phyloP scores from a whole-genome alignment of 2,113 vertebrate genomes.

The Bettongia penicillata region DNA sequence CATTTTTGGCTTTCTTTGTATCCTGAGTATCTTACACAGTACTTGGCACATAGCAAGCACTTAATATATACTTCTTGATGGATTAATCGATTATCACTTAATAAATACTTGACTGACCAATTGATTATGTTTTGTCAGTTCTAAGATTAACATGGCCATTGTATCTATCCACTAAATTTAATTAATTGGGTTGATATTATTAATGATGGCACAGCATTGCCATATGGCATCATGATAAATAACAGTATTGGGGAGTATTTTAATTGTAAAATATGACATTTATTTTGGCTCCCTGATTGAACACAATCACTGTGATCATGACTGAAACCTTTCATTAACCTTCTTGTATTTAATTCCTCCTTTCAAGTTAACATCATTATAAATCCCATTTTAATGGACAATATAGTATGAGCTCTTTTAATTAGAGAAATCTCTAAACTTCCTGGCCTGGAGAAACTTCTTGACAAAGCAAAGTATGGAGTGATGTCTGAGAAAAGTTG shows the following conservation, averaged over 20 bases:
- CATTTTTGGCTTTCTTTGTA: background rate
- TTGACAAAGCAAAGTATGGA: conserved; percentile 36
- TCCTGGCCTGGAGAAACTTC: conserved; percentile 15
- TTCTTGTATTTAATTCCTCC: conserved; percentile 82
- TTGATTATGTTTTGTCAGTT: conserved; percentile 60
- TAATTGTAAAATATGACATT: conserved; percentile 80
- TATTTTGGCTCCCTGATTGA: conserved; percentile 79
- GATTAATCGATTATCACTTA: background rate
- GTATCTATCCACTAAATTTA: conserved; percentile 64
- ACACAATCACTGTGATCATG: conserved; percentile 76
- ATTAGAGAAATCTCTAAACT: conserved; percentile 60
- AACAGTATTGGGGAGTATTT: conserved; percentile 76
- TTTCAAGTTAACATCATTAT: conserved; percentile 79
- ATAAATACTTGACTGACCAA: background rate
- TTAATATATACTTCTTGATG: background rate
- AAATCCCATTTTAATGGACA: conserved; percentile 66
- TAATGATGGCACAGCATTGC: conserved; percentile 75
- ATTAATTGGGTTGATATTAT: conserved; percentile 76
- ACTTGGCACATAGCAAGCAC: background rate
- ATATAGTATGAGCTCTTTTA: conserved; percentile 63
- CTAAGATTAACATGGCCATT: conserved; percentile 65
- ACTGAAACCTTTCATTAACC: conserved; percentile 84
- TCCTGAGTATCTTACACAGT: background rate
- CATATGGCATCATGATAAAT: conserved; percentile 75
- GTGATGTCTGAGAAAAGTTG: background rate